These are phyloP conservation scores for Philotrypesis tridentata DNA, from an alignment of 1,140 invertebrate species.

Conservation along the genomic window DNA sequence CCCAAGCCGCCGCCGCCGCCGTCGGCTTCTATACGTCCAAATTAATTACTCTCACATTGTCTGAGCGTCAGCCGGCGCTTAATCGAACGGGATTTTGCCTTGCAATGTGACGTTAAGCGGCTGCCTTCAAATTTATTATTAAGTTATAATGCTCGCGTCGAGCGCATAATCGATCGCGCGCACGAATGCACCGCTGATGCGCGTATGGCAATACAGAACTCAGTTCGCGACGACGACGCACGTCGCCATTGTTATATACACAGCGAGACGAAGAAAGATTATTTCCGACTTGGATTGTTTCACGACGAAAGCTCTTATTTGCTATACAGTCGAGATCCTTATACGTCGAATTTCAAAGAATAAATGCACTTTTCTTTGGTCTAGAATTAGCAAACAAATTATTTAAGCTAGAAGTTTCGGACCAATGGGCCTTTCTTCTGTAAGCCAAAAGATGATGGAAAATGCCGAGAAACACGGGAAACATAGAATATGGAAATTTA, in stretches of 20 bases:
- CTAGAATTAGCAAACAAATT: too few species aligned
- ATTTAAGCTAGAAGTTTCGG: too few species aligned
- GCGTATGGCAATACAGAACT: neutral
- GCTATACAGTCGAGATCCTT: too few species aligned
- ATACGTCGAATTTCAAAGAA: too few species aligned
- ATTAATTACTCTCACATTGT: neutral
- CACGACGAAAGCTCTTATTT: too few species aligned
- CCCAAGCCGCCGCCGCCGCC: neutral
- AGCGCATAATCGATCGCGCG: neutral
- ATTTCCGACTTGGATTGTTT: neutral
- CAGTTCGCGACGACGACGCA: too few species aligned
- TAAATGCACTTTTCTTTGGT: too few species aligned
- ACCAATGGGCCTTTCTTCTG: too few species aligned
- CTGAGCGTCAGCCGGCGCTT: neutral
- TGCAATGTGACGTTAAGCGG: neutral
- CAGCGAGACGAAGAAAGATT: neutral
- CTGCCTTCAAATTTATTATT: neutral
- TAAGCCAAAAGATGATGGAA: too few species aligned
- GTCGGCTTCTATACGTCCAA: too few species aligned
- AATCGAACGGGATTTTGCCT: neutral
- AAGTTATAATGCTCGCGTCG: neutral
- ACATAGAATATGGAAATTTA: too few species aligned
- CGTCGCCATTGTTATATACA: neutral
- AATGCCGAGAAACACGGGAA: too few species aligned
- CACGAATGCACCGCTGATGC: neutral